A percentile compares a stretch with the other conserved stretches of the same genome.
Conservation (phyloP, 2,113 vertebrate genomes). For the Holacanthus passer region DNA sequence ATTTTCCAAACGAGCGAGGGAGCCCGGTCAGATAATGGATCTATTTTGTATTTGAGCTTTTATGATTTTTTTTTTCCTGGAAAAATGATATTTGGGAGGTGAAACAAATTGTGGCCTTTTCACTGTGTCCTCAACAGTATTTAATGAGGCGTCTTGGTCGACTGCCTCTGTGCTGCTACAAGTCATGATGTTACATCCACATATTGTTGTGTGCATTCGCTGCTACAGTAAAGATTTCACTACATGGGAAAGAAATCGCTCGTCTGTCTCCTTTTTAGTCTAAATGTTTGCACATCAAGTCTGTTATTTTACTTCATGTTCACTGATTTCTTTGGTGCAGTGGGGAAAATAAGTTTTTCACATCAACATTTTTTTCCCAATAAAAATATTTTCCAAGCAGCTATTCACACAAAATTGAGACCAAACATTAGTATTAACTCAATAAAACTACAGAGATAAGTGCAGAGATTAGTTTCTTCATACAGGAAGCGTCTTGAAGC, state of each 20-base stretch:
- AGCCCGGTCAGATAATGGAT: neutral
- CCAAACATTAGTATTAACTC: no score
- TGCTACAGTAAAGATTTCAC: constrained; percentile 64
- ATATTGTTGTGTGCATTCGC: constrained; percentile 40
- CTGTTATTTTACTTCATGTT: no score
- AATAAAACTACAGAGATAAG: no score
- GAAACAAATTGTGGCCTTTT: constrained; percentile 34
- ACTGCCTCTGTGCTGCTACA: constrained; percentile 19
- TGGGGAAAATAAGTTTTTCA: no score
- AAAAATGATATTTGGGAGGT: neutral
- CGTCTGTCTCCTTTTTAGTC: no score
- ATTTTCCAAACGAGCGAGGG: neutral
- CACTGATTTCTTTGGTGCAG: no score
- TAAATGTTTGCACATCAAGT: no score
- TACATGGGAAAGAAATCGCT: neutral
- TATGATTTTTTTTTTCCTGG: constrained; percentile 18
- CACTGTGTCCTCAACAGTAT: constrained; percentile 15
- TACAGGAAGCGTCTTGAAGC: no score
- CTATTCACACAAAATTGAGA: no score
- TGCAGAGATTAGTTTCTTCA: no score
- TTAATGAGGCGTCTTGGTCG: constrained; percentile 8
- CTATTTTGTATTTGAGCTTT: constrained; percentile 32
- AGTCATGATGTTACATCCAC: constrained; percentile 38
- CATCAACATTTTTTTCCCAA: no score
- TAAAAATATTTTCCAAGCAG: no score